Evolutionary conservation across 2,888 invertebrate genomes (phyloP).

Genomic region (Rotaria socialis): DNA sequence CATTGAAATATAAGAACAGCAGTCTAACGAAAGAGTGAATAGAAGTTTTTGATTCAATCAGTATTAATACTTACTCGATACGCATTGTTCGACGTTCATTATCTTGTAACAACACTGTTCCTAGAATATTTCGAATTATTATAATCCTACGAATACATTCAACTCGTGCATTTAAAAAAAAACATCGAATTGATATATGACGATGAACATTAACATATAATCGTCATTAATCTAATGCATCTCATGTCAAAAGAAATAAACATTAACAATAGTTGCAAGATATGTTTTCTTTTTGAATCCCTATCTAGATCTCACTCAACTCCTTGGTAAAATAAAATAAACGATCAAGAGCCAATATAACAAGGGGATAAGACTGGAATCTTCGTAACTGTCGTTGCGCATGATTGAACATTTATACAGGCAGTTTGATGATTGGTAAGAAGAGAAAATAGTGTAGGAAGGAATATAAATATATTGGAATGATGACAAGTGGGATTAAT

Average conservation of each 20-base stretch:
- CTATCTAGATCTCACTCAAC: background rate
- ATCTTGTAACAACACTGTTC: background rate
- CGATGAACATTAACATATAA: background rate
- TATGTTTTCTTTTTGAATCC: background rate
- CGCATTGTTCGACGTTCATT: background rate
- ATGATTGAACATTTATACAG: background rate
- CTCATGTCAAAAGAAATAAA: slow-evolving; percentile 7
- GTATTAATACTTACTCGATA: background rate
- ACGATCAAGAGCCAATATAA: background rate
- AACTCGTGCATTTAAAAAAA: background rate
- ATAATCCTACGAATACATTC: slow-evolving; percentile 14
- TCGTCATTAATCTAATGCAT: slow-evolving; percentile 8
- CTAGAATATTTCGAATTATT: slow-evolving; percentile 7
- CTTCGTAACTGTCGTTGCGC: background rate
- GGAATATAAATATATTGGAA: background rate
- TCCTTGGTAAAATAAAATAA: background rate
- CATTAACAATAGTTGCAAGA: background rate
- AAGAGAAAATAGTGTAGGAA: slow-evolving; percentile 4
- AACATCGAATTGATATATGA: background rate
- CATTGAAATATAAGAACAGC: background rate
- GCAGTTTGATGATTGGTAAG: background rate
- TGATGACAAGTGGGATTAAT: background rate
- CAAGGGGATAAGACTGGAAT: background rate
- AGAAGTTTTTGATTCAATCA: too few relatives aligned
- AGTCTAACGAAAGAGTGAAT: background rate